Evolutionary conservation across 1,140 invertebrate species (phyloP), one percentile per base, ranked within the genome.

Genomic region (Riptortus pedestris): DNA sequence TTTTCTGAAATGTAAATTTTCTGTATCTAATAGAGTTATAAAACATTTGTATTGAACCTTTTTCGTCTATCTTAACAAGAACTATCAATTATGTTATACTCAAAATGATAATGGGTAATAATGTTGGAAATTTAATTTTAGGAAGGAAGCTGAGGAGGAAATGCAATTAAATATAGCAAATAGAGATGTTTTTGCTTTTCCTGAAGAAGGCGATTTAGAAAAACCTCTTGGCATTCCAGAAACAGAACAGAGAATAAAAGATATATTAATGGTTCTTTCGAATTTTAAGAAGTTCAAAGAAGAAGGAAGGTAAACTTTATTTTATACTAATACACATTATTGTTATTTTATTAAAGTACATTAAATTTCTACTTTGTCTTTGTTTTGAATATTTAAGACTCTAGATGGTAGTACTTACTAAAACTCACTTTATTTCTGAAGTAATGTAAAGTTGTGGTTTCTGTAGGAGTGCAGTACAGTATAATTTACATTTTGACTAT

Each of bases 171-270:
- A 90, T 72, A 81, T 87, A 59, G 79, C 80, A 2, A 82, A 83
- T 67, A 83, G 85, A 71, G 87, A 88, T 74, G 77, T 83, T 12
- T 91, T 91, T 73, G 75, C 79, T 67, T 87, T 92, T 72, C 90
- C 89, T 0, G 78, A 79, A 31, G 81, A 84, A 66, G 83, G 86
- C 68, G 85, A 90, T 70, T 73, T 88, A 27, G 78, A 85, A 63
- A 84, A 88, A 71, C 75, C 83, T 7, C 79, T 84, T 22, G 88
- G 87, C 72, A 75, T 96, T 14, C 84, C 89, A 71, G 85, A 93
- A 69, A 79, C 97, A 7, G 88, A 93, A 73, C 87, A 93, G 71
- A 81, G 94, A 71, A 96, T 98, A 55, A 86, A 90, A 68, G 95
- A 98, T 74, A 80, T 95, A 48, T 79, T 91, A 14, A 79, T 85